Base-by-base conservation (phyloP, 2,888 invertebrate species). In the Drosophila quinaria region DNA sequence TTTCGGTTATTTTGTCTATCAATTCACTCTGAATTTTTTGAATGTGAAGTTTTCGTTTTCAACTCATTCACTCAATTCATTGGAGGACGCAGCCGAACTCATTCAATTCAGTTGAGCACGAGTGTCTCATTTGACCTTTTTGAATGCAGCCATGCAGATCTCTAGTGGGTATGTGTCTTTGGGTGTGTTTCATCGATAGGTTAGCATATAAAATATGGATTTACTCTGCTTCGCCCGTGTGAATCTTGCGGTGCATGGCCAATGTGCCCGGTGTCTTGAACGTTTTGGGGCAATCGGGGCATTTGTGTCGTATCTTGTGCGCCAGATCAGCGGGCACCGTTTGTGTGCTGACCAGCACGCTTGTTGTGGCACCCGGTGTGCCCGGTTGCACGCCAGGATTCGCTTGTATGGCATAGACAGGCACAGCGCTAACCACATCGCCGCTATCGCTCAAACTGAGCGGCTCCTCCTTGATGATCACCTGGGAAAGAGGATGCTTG, bases 221-320 rank as follows among this genome's bases (percentile, higher is more conserved):
- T 92, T 92, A 92, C 92, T 92, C 92, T 90, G 91, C 92, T 89
- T 92, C 92, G 85, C 92, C 92, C 69, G 91, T 89, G 80, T 92
- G 92, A 55, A 92, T 90, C 81, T 92, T 92, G 70, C 92, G 91
- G 76, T 92, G 92, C 91, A 92, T 92, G 54, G 91, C 90, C 80
- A 92, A 76, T 60, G 92, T 92, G 71, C 92, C 91, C 60, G 91
- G 91, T 41, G 92, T 92, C 74, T 92, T 92, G 70, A 92, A 92
- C 25, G 92, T 92, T 71, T 91, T 92, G 72, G 92, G 92, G 56
- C 92, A 92, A 70, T 92, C 92, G 31, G 92, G 90, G 75, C 92
- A 92, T 84, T 92, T 92, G 75, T 92, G 92, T 11, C 92, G 91
- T 47, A 92, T 87, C 71, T 92, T 92, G 61, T 84, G 89, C 41